Base-by-base conservation (phyloP, 2,113 vertebrate genomes). In the Xyliphius kryptos region DNA sequence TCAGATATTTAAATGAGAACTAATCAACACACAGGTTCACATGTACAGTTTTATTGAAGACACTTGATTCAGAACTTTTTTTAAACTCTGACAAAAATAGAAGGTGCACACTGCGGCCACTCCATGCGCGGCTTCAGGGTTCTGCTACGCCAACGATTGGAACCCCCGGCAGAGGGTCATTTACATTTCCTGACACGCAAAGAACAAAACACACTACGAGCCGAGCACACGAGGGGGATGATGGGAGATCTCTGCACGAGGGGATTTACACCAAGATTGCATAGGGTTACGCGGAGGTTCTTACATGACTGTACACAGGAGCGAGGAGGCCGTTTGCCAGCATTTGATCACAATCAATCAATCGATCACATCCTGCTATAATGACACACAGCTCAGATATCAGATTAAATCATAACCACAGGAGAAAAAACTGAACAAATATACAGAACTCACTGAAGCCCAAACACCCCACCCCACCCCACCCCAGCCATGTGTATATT, bases 41-140 rank as follows among this genome's bases (percentile, higher is more conserved):
- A 85, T 85, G 80, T 79, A 82, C 78, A 84, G 78, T 60, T 88
- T 88, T 89, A 89, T 89, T 88, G 78, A 77, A 77, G 79, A 80
- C 79, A 26, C 22, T 26, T 6, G 22, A 26, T 26, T 26, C 22
- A 3, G 3, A 26, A 26, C 22, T 22, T 36, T 19, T 69, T 77
- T 78, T 69, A 80, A 80, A 67, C 83, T 63, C 82, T 80, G 79
- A 86, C 82, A 87, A 88, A 89, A 81, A 87, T 79, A 87, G 81
- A 86, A 82, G 77, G 78, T 81, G 71, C 74, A 77, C 69, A 81
- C 69, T 65, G 81, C 77, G 17, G 19, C 38, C 76, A 64, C 62
- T 71, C 61, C 78, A 81, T 52, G 75, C 59, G 70, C 70, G 75
- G 61, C 56, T 72, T 77, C 67, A 56, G 74, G 70, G 61, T 51